These are phyloP conservation scores for Holacanthella duospinosa DNA, from an alignment of 2,888 invertebrate genomes.

Conservation along the genomic window DNA sequence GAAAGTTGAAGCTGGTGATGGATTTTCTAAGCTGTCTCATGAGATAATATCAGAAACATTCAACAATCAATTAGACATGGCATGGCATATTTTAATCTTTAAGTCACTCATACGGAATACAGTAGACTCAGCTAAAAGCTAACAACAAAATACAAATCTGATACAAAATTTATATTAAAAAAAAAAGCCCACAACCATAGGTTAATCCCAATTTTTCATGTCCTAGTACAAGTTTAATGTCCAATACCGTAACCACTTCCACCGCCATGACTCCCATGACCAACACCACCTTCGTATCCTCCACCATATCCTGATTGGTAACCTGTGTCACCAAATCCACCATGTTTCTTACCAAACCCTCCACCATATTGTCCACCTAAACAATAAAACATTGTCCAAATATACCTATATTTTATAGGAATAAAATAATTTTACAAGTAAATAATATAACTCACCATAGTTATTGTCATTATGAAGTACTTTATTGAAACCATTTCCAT, in stretches of 20 bases:
- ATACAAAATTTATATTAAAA: not conserved
- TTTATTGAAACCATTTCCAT: constrained; percentile 28
- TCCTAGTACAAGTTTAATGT: not conserved
- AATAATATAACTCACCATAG: constrained; percentile 20
- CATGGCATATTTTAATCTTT: no score
- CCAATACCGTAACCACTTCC: constrained; percentile 19
- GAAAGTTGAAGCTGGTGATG: no score
- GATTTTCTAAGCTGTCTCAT: no score
- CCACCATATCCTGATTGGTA: constrained; percentile 18
- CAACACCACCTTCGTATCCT: constrained; percentile 15
- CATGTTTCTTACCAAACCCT: constrained; percentile 25
- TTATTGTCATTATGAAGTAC: constrained; percentile 29
- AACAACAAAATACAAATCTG: no score
- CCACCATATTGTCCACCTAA: constrained; percentile 19
- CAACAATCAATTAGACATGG: no score
- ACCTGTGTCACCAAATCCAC: constrained; percentile 25
- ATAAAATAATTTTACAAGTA: not conserved
- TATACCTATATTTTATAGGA: no score
- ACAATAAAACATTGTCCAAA: no score
- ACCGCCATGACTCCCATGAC: constrained; percentile 14
- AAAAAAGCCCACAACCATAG: not conserved
- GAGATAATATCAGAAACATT: no score
- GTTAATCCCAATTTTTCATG: not conserved
- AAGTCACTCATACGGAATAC: no score
- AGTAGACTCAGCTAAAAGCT: not conserved